A percentile compares a stretch with the other conserved stretches of the same genome.
Evolutionary conservation across 2,113 vertebrate genomes (phyloP).

Genomic region (Ivindomyrus marchei): DNA sequence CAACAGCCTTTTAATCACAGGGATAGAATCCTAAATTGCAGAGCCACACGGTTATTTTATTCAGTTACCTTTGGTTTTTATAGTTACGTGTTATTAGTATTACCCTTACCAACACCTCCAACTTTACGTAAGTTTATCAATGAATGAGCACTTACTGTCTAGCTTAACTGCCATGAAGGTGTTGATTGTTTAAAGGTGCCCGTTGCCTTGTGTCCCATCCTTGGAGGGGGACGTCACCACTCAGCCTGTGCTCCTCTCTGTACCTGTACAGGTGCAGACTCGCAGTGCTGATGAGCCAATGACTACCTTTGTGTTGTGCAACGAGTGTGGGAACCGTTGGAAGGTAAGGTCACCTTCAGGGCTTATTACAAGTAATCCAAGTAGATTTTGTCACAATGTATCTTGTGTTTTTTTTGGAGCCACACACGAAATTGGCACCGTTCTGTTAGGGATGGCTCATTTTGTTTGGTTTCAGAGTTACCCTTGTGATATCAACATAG

Average conservation of each 20-base stretch:
- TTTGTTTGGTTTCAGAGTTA: background rate
- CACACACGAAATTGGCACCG: background rate
- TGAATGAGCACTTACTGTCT: background rate
- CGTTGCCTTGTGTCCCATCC: background rate
- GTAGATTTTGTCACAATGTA: background rate
- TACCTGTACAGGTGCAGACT: constrained; percentile 74
- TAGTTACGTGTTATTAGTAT: background rate
- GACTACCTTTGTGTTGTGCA: constrained; percentile 96
- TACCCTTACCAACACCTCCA: background rate
- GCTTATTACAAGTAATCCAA: background rate
- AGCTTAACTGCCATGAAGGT: background rate
- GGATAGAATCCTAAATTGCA: background rate
- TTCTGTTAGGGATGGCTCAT: background rate
- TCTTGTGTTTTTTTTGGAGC: background rate
- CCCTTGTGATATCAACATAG: background rate
- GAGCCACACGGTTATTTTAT: background rate
- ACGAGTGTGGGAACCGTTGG: constrained; percentile 97
- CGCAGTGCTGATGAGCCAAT: constrained; percentile 96
- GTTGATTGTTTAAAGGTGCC: background rate
- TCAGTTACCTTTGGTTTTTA: background rate
- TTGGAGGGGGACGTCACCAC: background rate
- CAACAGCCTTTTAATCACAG: background rate
- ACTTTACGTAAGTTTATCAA: background rate
- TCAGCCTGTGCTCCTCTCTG: background rate
- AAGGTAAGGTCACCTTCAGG: constrained; percentile 67